Percentiles rank a stretch among this genome's conserved stretches.
Evolutionary conservation across 2,113 vertebrate genomes (phyloP).

Genomic region (Micromys minutus): DNA sequence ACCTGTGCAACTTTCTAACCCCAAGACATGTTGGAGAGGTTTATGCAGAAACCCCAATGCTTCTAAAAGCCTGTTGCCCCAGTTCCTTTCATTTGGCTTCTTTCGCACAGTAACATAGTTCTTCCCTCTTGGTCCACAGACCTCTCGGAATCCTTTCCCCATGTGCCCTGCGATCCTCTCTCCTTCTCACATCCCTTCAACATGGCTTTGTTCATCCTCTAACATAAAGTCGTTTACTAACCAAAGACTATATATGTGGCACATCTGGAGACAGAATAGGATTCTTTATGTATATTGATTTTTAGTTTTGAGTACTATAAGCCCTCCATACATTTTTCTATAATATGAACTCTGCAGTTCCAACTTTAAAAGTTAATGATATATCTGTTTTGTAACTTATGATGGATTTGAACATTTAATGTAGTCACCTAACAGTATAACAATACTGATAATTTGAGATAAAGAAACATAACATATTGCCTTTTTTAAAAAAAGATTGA

Average conservation of each 20-base stretch:
- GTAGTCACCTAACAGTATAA: background rate
- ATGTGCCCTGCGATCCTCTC: background rate
- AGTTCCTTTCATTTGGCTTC: background rate
- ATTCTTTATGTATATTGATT: background rate
- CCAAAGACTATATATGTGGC: background rate
- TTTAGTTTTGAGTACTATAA: background rate
- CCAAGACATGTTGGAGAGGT: background rate
- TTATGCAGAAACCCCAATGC: background rate
- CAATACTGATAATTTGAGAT: background rate
- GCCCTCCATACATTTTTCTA: background rate
- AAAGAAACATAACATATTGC: background rate
- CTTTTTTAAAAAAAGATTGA: background rate
- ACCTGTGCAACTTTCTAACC: background rate
- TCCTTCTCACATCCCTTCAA: background rate
- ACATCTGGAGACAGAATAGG: background rate
- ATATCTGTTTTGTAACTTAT: background rate
- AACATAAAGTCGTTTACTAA: background rate
- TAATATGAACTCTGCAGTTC: background rate
- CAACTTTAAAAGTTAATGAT: background rate
- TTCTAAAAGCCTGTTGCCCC: background rate
- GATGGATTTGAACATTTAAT: slow-evolving; percentile 5
- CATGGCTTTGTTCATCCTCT: background rate
- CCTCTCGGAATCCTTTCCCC: background rate
- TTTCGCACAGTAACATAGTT: background rate
- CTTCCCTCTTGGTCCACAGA: background rate